A percentile compares a stretch with the other conserved stretches of the same genome.
These are phyloP conservation scores for Hassar affinis DNA, from an alignment of 2,113 vertebrate genomes.

Conservation along the genomic window DNA sequence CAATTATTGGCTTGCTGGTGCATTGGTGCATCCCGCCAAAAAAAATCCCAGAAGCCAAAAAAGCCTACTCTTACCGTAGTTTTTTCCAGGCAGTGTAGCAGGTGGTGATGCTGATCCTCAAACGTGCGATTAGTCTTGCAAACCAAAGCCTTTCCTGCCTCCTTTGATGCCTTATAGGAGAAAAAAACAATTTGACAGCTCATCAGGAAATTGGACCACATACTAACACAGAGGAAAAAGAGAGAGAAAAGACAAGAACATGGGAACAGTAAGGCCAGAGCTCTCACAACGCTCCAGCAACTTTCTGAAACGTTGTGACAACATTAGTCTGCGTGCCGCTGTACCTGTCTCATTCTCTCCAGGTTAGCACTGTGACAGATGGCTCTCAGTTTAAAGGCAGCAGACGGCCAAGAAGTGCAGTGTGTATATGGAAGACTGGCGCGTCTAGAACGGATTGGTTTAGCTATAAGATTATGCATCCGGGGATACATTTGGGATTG, in stretches of 20 bases:
- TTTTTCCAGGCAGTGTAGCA: constrained; percentile 95
- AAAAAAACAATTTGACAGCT: constrained; percentile 52
- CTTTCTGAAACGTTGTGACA: constrained; percentile 35
- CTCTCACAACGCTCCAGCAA: constrained; percentile 41
- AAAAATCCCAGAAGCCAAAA: no score
- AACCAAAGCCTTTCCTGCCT: constrained; percentile 87
- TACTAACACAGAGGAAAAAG: neutral
- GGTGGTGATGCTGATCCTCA: constrained; percentile 90
- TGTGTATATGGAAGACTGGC: neutral
- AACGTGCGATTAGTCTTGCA: constrained; percentile 83
- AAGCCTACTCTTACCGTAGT: constrained; percentile 90
- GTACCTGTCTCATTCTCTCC: constrained; percentile 34
- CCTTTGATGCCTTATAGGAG: constrained; percentile 80
- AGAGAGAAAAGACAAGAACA: constrained; percentile 37
- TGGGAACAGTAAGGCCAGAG: constrained; percentile 34
- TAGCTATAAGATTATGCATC: neutral
- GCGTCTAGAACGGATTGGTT: neutral
- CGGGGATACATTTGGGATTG: neutral
- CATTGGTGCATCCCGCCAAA: neutral
- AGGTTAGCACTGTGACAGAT: constrained; percentile 15
- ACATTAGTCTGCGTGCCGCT: constrained; percentile 21
- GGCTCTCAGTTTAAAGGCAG: constrained; percentile 34
- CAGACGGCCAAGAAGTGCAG: neutral
- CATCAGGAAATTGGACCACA: constrained; percentile 23
- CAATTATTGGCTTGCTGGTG: neutral